These are phyloP conservation scores for Pelvicachromis taeniatus DNA, from an alignment of 2,113 vertebrate genomes.

Conservation along the genomic window DNA sequence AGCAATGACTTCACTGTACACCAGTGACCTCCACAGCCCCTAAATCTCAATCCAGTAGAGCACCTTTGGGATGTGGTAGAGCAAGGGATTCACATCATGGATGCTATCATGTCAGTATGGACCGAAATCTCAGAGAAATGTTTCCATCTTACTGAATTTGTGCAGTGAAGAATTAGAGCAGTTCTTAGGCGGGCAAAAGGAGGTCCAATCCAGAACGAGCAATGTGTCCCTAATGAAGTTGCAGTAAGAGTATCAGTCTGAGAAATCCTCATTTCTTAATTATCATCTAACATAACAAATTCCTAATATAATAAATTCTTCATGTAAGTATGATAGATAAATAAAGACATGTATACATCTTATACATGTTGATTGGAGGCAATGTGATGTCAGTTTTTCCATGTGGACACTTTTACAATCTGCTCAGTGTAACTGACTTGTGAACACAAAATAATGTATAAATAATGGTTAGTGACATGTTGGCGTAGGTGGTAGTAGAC, in stretches of 20 bases:
- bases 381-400: not conserved
- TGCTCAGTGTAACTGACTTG: not conserved
- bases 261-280: not conserved
- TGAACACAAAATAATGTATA: not conserved
- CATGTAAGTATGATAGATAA: not conserved
- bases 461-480: not conserved
- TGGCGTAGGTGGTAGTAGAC: slow-evolving; percentile 15
- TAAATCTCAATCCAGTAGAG: not conserved
- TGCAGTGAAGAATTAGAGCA: not conserved
- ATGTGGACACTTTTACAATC: not conserved
- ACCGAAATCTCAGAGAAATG: not conserved
- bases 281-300: not conserved
- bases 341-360: not conserved
- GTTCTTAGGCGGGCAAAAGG: not conserved
- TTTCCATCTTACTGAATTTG: not conserved
- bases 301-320: not conserved
- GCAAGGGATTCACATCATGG: not conserved
- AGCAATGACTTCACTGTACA: not conserved
- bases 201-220: not conserved
- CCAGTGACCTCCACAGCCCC: not conserved
- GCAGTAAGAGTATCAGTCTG: not conserved
- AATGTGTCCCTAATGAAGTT: not conserved
- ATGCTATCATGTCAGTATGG: not conserved
- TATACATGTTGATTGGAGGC: not conserved
- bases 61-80: not conserved